Conservation (phyloP, 2,797 vertebrate species). For the Cheirogaleus major region DNA sequence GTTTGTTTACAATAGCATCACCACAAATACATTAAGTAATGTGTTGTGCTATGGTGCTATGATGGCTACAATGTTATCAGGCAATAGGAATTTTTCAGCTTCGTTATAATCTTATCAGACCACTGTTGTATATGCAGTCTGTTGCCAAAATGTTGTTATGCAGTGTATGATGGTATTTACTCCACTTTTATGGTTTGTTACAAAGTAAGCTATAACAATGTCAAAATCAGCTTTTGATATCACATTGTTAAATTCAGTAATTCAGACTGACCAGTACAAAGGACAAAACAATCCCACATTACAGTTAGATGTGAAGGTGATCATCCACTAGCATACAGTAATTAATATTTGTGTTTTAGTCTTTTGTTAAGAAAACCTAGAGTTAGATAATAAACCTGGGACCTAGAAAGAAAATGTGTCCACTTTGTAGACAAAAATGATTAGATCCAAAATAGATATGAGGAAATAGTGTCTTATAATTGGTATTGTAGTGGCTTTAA, state of each 20-base stretch:
- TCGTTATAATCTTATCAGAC: not conserved
- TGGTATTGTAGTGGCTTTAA: not conserved
- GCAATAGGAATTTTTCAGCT: not conserved
- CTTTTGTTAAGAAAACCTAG: not conserved
- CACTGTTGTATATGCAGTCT: not conserved
- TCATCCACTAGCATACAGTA: not conserved
- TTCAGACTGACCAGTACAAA: not conserved
- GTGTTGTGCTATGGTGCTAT: not conserved
- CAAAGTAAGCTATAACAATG: not conserved
- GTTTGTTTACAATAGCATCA: not conserved
- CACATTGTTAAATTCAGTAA: not conserved
- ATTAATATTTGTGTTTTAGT: not conserved
- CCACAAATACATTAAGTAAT: not conserved
- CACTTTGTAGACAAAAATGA: not conserved
- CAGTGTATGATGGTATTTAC: not conserved
- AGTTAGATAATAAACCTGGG: not conserved
- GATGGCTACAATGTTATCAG: not conserved
- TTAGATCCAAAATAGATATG: not conserved
- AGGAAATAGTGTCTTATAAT: not conserved
- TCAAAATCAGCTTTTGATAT: not conserved
- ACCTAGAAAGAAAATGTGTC: not conserved
- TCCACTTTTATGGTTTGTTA: not conserved
- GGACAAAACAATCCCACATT: not conserved
- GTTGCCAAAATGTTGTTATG: not conserved
- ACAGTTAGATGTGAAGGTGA: not conserved